A percentile compares a stretch with the other conserved stretches of the same genome.
These are phyloP conservation scores for Drosophila jambulina DNA, from an alignment of 1,140 invertebrate species.

Conservation along the genomic window DNA sequence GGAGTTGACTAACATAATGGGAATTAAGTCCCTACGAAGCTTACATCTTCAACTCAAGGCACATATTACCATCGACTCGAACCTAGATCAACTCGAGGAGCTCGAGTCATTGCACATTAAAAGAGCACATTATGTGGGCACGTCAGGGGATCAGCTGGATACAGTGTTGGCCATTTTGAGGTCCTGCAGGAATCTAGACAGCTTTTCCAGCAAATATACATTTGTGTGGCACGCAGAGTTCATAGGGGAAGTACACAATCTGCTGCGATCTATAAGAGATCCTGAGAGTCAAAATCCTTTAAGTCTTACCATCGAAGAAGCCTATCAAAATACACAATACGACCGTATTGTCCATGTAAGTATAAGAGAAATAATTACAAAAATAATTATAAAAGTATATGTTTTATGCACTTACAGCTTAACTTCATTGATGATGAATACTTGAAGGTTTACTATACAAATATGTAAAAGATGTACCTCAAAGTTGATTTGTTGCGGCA, in stretches of 20 bases:
- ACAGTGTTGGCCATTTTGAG: background rate
- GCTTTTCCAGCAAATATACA: too few species aligned
- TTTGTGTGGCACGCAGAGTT: too few species aligned
- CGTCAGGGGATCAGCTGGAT: background rate
- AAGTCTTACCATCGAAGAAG: background rate
- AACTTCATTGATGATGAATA: background rate
- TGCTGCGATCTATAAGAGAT: background rate
- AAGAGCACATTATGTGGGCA: too few species aligned
- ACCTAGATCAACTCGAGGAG: background rate
- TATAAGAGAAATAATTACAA: background rate
- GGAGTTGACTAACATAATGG: slow-evolving; percentile 1
- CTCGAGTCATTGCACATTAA: background rate
- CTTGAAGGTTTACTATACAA: background rate
- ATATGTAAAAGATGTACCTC: slow-evolving; percentile 4
- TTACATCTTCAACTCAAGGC: background rate
- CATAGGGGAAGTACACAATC: background rate
- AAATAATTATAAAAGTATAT: background rate
- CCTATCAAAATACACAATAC: background rate
- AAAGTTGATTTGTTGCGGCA: slow-evolving; percentile 18
- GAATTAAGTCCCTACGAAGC: background rate
- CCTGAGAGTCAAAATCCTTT: background rate
- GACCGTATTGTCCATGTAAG: background rate
- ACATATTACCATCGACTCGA: background rate
- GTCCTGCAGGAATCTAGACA: background rate
- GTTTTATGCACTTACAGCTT: background rate